Base-by-base conservation (phyloP, 2,113 vertebrate genomes). In the Pionites leucogaster region DNA sequence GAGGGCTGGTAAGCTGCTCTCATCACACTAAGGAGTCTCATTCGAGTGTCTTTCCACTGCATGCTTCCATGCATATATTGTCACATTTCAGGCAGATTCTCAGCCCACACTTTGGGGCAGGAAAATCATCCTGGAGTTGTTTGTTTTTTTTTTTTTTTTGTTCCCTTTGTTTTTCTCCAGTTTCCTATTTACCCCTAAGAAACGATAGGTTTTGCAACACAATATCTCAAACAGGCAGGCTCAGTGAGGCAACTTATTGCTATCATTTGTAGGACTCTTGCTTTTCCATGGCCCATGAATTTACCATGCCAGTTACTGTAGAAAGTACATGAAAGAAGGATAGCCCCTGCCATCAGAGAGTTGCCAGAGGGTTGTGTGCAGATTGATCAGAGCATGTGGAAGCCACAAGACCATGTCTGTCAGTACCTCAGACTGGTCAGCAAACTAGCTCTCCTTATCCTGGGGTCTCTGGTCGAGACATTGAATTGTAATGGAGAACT, bases 21-120 rank as follows among this genome's bases (percentile, higher is more conserved):
- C 39, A 85, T 75, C 62, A n/a, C 65, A 37, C 23, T 78, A n/a
- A 53, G 42, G 33, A 52, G 20, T 42, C 31, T 86, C 62, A 76
- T 80, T 82, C 53, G 69, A 28, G 41, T 22, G 35, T 42, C 37
- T 28, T 87, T 88, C 74, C 14, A 7, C 28, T 88, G 44, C 19
- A 25, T 31, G 33, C 37, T 84, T 88, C 89, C 41, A 41, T 0
- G 11, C 33, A 65, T 15, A 55, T 31, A 80, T 69, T 94, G 49
- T 91, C 52, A 22, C 71, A 64, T 85, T 91, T 82, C 59, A 65
- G 41, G 57, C 57, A 85, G 57, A 77, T 78, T 70, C 50, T 72
- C 44, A 86, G 27, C 49, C 49, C 14, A 23, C 18, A 7, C 17
- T 84, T 88, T 12, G 39, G 44, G 24, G 27, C 18, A 93, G 27